Base-by-base conservation (phyloP, 2,888 invertebrate species). In the Torymus auratus region DNA sequence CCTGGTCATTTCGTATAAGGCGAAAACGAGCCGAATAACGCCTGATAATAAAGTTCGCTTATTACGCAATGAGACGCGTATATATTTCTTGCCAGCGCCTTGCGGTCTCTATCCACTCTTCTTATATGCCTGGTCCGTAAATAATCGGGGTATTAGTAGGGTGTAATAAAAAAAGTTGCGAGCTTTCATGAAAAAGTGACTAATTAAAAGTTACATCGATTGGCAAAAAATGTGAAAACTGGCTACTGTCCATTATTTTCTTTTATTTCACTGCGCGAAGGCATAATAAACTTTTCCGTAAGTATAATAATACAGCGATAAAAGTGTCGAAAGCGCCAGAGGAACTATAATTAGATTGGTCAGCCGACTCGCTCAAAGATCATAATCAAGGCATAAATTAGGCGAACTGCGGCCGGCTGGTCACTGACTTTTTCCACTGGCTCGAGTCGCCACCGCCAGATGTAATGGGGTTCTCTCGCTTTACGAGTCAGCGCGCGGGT, bases 11-110 rank as follows among this genome's bases (percentile, higher is more conserved):
- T 64, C 64, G 15, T 13, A 41, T 7, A 11, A 61, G 53, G 73
- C 58, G 62, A 69, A 65, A 78, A 78, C 60, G 69, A 70, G 61
- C 13, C 28, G 72, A 20, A 58, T 60, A 62, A 73, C 67, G 69
- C 14, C 62, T 64, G 69, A 58, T 74, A 79, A 79, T 79, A 74
- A 79, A 79, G 79, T 64, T 74, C 58, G 68, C 79, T 79, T 79
- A 79, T 79, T 79, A 74, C 79, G 62, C 79, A 69, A 69, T 73
- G 79, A 69, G 69, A 53, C 55, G 41, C 56, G 68, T 20, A 61
- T 73, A 78, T 41, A 41, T 65, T 68, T 73, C 78, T 73, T 72
- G 64, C 58, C 14, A 65, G 13, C 56, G 53, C 61, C 20, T 58
- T n/a, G 55, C 53, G 20, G 17, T 10, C 23, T 14, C 17, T 13